Percentiles rank a stretch among this genome's conserved stretches.
Evolutionary conservation across 2,888 invertebrate species (phyloP).

Genomic region (Drosophila formosana): DNA sequence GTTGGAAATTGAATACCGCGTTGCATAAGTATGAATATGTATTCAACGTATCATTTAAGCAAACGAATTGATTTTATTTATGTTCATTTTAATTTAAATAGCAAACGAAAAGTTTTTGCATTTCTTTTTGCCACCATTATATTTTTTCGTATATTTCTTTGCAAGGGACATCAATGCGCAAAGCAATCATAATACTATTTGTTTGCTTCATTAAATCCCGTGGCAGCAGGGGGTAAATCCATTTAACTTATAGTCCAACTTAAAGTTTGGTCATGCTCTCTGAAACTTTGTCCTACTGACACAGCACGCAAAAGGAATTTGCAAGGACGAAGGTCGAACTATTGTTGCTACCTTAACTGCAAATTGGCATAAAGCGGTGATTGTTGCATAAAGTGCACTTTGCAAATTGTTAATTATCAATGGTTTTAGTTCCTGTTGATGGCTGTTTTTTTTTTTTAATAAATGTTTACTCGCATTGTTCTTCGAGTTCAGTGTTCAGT

Average conservation of each 20-base stretch:
- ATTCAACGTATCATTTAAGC: slow-evolving; percentile 6
- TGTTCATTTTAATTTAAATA: slow-evolving; percentile 19
- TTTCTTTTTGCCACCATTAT: neutral
- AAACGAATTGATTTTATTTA: slow-evolving; percentile 25
- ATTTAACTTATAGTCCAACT: slow-evolving; percentile 38
- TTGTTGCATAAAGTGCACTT: slow-evolving; percentile 23
- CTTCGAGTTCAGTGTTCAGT: neutral
- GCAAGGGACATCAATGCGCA: slow-evolving; percentile 21
- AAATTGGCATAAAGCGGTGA: slow-evolving; percentile 32
- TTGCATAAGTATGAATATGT: slow-evolving; percentile 16
- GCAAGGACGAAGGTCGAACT: slow-evolving; percentile 3
- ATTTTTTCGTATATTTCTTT: neutral
- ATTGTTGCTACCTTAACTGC: slow-evolving; percentile 9
- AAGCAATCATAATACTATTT: slow-evolving; percentile 45
- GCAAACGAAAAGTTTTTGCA: slow-evolving; percentile 6
- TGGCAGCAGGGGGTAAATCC: slow-evolving; percentile 37
- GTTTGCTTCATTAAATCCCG: slow-evolving; percentile 34
- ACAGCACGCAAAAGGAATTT: slow-evolving; percentile 15
- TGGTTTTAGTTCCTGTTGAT: slow-evolving; percentile 1
- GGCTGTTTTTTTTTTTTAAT: neutral
- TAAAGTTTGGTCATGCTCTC: slow-evolving; percentile 21
- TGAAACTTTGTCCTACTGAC: slow-evolving; percentile 32
- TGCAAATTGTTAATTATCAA: slow-evolving; percentile 12
- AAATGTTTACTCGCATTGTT: neutral
- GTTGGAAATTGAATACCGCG: slow-evolving; percentile 49